A percentile compares a stretch with the other conserved stretches of the same genome.
Conservation (phyloP, 2,113 vertebrate genomes). For the Malaclemys terrapin region DNA sequence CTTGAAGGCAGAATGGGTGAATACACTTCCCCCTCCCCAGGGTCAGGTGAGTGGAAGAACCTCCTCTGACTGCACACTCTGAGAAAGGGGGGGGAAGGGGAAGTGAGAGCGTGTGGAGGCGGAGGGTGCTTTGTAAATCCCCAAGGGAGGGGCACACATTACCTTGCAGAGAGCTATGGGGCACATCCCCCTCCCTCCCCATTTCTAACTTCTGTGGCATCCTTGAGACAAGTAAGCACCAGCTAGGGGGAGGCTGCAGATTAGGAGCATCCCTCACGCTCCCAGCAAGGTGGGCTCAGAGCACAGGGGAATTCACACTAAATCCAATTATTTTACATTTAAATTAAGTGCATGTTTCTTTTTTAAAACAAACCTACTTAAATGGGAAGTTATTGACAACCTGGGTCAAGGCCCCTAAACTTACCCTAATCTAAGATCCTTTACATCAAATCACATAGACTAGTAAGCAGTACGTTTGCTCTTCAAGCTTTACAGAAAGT, state of each 20-base stretch:
- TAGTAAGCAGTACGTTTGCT: not conserved
- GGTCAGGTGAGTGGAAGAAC: not conserved
- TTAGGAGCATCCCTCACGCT: not conserved
- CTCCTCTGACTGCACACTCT: not conserved
- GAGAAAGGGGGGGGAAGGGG: not conserved
- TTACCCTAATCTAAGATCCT: not conserved
- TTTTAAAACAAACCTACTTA: not conserved
- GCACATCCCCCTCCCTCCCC: not conserved
- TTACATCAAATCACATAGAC: not conserved
- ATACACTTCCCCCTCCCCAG: not conserved
- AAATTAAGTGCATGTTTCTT: not conserved
- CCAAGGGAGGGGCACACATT: not conserved
- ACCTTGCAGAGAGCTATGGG: not conserved
- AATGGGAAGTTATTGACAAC: not conserved
- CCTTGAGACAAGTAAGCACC: not conserved
- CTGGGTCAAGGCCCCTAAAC: not conserved
- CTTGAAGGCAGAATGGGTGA: not conserved
- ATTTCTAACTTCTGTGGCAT: accelerated
- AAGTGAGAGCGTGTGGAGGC: accelerated
- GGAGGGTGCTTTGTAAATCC: accelerated
- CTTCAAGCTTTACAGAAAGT: not conserved
- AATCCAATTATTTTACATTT: not conserved
- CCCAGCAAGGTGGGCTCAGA: accelerated
- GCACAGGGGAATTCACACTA: not conserved
- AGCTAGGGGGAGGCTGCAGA: not conserved